Base-by-base conservation (phyloP, 1,140 invertebrate species). In the Grapholita molesta region DNA sequence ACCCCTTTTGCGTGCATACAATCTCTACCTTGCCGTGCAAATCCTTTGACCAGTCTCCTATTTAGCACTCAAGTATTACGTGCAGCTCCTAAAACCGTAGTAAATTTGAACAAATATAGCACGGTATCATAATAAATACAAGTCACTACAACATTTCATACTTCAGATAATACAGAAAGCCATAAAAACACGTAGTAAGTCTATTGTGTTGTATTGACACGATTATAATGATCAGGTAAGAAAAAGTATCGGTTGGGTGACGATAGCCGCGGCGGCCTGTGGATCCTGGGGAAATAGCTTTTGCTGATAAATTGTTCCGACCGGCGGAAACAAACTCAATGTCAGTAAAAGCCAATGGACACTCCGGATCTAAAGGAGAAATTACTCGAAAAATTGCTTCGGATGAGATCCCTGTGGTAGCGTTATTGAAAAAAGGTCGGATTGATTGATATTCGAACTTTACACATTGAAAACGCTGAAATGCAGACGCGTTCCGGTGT, bases 391-490 rank as follows among this genome's bases (percentile, higher is more conserved):
- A 88, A 88, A 90, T 88, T 85, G 82, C 75, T 79, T 83, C 71
- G 64, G 67, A 82, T 80, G 70, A 71, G 78, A 76, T 80, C 73
- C 79, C 78, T 83, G 83, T 83, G 85, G 85, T 88, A 80, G 77
- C 83, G 78, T 90, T 86, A 90, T 89, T 89, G 85, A 88, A 90
- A 88, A 89, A 88, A 86, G 85, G 88, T 80, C 83, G 80, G 70
- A 77, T 88, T 90, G 85, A 90, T 90, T 89, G 85, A 89, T 89
- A 87, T 83, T 83, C 80, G 84, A 87, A 88, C 79, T 89, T 89
- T 84, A 83, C 85, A 88, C 82, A 84, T 81, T 86, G 79, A 85
- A 88, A 86, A 84, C 83, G 80, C 82, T 74, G 83, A 84, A 79
- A 82, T 79, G 74, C 71, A 73, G 73, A 70, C 72, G 64, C 78